Percentiles rank a stretch among this genome's conserved stretches.
Evolutionary conservation across 2,113 vertebrate genomes (phyloP).

Genomic region (Neodon shergylaensis): DNA sequence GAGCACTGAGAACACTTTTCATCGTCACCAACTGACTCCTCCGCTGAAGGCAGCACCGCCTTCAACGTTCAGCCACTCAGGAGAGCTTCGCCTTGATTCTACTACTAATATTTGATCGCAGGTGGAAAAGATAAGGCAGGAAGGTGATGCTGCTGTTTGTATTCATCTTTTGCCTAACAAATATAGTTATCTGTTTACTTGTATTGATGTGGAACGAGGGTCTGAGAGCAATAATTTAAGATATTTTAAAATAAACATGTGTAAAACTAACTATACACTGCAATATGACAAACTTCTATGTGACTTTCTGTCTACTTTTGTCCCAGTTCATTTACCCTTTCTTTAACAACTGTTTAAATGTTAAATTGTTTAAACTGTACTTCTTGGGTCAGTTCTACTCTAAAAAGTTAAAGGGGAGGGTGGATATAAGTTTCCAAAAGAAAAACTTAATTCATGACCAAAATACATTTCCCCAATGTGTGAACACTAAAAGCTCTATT

Average conservation of each 20-base stretch:
- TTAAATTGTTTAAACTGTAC: not conserved
- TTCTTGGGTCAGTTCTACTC: slow-evolving; percentile 1
- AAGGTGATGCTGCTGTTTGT: not conserved
- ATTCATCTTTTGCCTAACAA: not conserved
- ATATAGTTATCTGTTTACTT: not conserved
- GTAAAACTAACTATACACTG: not conserved
- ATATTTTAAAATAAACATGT: slow-evolving; percentile 27
- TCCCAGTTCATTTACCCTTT: not conserved
- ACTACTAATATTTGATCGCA: not conserved
- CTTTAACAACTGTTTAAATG: slow-evolving; percentile 29
- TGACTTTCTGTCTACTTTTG: not conserved
- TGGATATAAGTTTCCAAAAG: not conserved
- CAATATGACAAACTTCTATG: not conserved
- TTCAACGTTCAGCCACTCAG: not conserved
- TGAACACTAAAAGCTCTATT: slow-evolving; percentile 4
- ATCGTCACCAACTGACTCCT: not conserved
- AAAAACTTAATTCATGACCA: slow-evolving; percentile 33
- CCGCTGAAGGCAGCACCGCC: not conserved
- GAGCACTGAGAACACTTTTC: not conserved
- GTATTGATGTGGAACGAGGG: not conserved
- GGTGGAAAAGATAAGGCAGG: not conserved
- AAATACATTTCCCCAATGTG: not conserved
- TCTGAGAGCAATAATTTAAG: not conserved
- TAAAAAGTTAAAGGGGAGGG: not conserved
- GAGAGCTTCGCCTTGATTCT: not conserved